These are phyloP conservation scores for Rhagophthalmus giganteus DNA, from an alignment of 2,888 invertebrate genomes.

Conservation along the genomic window DNA sequence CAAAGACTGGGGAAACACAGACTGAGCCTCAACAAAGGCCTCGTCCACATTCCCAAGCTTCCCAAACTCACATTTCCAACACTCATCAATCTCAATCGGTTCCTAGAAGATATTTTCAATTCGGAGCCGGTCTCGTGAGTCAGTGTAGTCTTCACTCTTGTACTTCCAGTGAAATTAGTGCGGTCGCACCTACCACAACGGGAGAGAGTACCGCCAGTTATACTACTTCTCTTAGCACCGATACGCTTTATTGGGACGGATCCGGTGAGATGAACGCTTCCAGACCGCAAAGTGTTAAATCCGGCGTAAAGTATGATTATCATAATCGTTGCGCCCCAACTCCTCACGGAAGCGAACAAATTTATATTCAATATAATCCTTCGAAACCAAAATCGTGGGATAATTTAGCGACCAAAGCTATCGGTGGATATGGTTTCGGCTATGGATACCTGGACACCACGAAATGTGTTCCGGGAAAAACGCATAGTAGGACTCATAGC, in stretches of 20 bases:
- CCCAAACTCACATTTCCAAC: slow-evolving; percentile 34
- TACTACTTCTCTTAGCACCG: slow-evolving; percentile 83
- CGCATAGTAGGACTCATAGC: slow-evolving; percentile 49
- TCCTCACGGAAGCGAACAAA: slow-evolving; percentile 53
- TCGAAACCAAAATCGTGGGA: slow-evolving; percentile 88
- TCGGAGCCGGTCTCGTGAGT: slow-evolving; percentile 71
- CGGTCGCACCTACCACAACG: slow-evolving; percentile 61
- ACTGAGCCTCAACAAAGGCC: slow-evolving; percentile 57
- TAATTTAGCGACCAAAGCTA: slow-evolving; percentile 82
- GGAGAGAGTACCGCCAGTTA: slow-evolving; percentile 79
- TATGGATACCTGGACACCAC: slow-evolving; percentile 78
- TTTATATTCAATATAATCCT: slow-evolving; percentile 57
- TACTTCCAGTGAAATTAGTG: slow-evolving; percentile 74
- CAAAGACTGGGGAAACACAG: slow-evolving; percentile 55
- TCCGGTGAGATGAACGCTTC: slow-evolving; percentile 49
- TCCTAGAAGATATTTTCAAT: slow-evolving; percentile 63
- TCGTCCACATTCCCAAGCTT: slow-evolving; percentile 46
- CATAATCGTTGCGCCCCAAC: slow-evolving; percentile 48
- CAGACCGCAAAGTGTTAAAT: slow-evolving; percentile 54
- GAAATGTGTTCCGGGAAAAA: slow-evolving; percentile 51
- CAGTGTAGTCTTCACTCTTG: slow-evolving; percentile 83
- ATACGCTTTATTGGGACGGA: slow-evolving; percentile 82
- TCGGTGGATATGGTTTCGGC: slow-evolving; percentile 85
- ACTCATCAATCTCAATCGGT: slow-evolving; percentile 41
- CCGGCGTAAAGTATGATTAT: slow-evolving; percentile 54